Base-by-base conservation (phyloP, 1,140 invertebrate species). In the Heliothis virescens region DNA sequence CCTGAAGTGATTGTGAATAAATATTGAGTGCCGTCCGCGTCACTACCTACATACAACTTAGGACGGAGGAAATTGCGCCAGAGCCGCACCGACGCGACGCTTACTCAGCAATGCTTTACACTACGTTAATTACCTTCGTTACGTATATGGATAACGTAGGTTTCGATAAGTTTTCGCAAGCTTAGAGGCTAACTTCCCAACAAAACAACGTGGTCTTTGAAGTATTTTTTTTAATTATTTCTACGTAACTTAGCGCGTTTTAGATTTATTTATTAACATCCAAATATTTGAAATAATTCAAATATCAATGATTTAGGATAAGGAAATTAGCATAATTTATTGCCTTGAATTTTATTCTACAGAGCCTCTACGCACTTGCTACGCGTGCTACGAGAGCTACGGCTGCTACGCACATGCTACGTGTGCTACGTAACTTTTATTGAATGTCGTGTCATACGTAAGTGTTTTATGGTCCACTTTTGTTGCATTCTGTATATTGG, bases 61-160 rank as follows among this genome's bases (percentile, higher is more conserved):
- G 71, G 80, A 47, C 82, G 63, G 81, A 90, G 91, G 91, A 94
- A 94, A 94, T 94, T 92, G 89, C 89, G 81, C 34, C 73, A 82
- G 83, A 83, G 82, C 83, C 55, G 55, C 34, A 41, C 5, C 34
- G 34, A 41, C 34, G 12, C 62, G 55, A 53, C 69, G 89, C 89
- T 86, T 88, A 88, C 87, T 92, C 89, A 91, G 87, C 88, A 83
- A 85, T 79, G 65, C 83, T 86, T 78, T 86, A 86, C 52, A 53
- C 5, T 26, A 52, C 69, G 21, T 55, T 57, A 72, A 72, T 72
- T 41, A 72, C 26, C 52, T 57, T 9, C 26, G 12, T 10, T 26
- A n/a, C 18, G 15, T 34, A 52, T 16, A 12, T 47, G 29, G 5
- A 5, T 29, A 29, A 2, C 34, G 5, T 63, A 41, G 16, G 13